These are phyloP conservation scores for Drosophila anceps DNA, from an alignment of 2,888 invertebrate genomes.

Conservation along the genomic window DNA sequence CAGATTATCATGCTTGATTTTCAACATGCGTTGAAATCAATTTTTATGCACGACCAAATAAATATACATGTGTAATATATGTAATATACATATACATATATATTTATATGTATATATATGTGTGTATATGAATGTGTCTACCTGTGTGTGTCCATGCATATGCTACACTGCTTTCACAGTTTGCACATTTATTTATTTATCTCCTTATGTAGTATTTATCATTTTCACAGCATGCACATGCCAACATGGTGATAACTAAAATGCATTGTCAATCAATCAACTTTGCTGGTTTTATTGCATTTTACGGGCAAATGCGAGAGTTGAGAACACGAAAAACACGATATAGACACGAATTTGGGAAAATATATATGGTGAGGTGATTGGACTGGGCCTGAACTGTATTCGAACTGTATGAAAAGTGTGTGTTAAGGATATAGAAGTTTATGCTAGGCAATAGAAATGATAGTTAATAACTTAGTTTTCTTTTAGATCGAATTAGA, in stretches of 20 bases:
- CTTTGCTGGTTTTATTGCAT: constrained; percentile 1
- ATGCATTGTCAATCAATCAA: constrained; percentile 46
- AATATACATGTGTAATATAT: constrained; percentile 4
- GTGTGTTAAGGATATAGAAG: background rate
- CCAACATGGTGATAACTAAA: constrained; percentile 32
- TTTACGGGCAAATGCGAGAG: background rate
- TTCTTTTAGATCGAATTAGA: no score
- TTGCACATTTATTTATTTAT: constrained; percentile 22
- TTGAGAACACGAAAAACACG: background rate
- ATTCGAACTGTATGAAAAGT: no score
- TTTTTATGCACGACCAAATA: constrained; percentile 19
- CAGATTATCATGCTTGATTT: constrained; percentile 28
- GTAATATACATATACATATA: background rate
- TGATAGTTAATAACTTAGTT: no score
- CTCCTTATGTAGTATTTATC: constrained; percentile 11
- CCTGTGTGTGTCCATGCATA: background rate
- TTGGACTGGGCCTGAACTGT: background rate
- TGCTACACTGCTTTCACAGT: constrained; percentile 2
- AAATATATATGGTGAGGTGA: background rate
- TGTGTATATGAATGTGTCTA: background rate
- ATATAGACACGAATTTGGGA: background rate
- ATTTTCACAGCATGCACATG: constrained; percentile 27
- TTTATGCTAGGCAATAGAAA: no score
- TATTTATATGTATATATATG: background rate
- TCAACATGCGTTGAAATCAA: constrained; percentile 31